A percentile compares a stretch with the other conserved stretches of the same genome.
Conservation (phyloP, 2,888 invertebrate genomes). For the Temnothorax unifasciatus region DNA sequence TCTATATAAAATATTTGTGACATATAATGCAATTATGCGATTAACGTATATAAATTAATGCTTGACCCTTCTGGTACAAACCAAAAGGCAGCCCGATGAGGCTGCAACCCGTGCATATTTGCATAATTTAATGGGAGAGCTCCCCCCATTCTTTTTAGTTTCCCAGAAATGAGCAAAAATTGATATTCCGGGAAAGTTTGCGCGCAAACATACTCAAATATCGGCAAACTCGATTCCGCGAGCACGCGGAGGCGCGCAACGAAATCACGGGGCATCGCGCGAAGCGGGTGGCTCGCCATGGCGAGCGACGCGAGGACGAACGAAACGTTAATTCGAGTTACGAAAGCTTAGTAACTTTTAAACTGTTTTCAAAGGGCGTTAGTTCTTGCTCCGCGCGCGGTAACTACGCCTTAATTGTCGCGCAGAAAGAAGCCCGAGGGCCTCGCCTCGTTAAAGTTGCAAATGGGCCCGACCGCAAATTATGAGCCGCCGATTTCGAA, state of each 20-base stretch:
- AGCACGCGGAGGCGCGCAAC: slow-evolving; percentile 14
- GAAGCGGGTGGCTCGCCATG: background rate
- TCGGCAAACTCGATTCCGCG: slow-evolving; percentile 49
- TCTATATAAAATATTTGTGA: background rate
- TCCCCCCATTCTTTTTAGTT: slow-evolving; percentile 31
- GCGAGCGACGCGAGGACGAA: slow-evolving; percentile 23
- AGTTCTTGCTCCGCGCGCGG: slow-evolving; percentile 45
- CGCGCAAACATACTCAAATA: slow-evolving; percentile 50
- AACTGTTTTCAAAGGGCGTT: slow-evolving; percentile 44
- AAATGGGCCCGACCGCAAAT: slow-evolving; percentile 62
- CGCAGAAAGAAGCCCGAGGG: slow-evolving; percentile 43
- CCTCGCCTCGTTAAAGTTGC: slow-evolving; percentile 67
- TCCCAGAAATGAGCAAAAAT: slow-evolving; percentile 45
- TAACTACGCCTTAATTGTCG: slow-evolving; percentile 50
- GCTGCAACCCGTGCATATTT: background rate
- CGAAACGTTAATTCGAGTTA: slow-evolving; percentile 52
- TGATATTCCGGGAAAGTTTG: slow-evolving; percentile 53
- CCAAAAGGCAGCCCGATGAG: no score
- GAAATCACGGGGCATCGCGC: slow-evolving; percentile 4
- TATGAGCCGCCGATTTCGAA: slow-evolving; percentile 43
- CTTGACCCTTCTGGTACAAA: background rate
- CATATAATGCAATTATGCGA: slow-evolving; percentile 2
- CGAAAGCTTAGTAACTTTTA: slow-evolving; percentile 47
- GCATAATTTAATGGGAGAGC: slow-evolving; percentile 4
- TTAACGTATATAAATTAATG: background rate